Evolutionary conservation across 2,888 invertebrate species (phyloP).

Genomic region (Synergus gifuensis): DNA sequence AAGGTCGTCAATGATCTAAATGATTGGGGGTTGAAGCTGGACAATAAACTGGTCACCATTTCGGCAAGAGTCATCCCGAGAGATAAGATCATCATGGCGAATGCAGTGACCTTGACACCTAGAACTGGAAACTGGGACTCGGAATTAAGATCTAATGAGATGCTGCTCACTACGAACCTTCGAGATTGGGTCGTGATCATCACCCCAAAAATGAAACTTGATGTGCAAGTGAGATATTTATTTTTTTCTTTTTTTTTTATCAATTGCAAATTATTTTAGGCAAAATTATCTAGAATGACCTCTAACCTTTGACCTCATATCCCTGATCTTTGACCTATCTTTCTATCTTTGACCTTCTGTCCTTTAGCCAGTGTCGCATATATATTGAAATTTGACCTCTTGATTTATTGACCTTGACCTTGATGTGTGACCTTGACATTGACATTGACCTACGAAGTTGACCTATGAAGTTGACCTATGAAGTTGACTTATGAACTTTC

Average conservation of each 20-base stretch:
- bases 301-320: too few relatives aligned
- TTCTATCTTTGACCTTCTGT: not conserved
- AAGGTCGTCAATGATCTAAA: constrained; percentile 81
- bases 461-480: too few relatives aligned
- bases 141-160: constrained; percentile 53
- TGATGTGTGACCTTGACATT: too few relatives aligned
- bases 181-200: constrained; percentile 75
- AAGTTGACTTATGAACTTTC: too few relatives aligned
- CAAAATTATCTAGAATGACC: too few relatives aligned
- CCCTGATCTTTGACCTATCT: too few relatives aligned
- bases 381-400: too few relatives aligned
- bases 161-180: constrained; percentile 75
- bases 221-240: not conserved
- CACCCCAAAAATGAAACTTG: not conserved
- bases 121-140: constrained; percentile 89
- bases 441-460: too few relatives aligned
- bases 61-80: constrained; percentile 83
- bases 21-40: constrained; percentile 87
- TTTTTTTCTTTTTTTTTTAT: not conserved
- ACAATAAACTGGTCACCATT: constrained; percentile 82
- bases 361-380: too few relatives aligned
- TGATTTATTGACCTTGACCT: too few relatives aligned
- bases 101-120: constrained; percentile 76
- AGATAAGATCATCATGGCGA: constrained; percentile 83
- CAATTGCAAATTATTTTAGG: not conserved